Base-by-base conservation (phyloP, 2,888 invertebrate species). In the Rotaria socialis region DNA sequence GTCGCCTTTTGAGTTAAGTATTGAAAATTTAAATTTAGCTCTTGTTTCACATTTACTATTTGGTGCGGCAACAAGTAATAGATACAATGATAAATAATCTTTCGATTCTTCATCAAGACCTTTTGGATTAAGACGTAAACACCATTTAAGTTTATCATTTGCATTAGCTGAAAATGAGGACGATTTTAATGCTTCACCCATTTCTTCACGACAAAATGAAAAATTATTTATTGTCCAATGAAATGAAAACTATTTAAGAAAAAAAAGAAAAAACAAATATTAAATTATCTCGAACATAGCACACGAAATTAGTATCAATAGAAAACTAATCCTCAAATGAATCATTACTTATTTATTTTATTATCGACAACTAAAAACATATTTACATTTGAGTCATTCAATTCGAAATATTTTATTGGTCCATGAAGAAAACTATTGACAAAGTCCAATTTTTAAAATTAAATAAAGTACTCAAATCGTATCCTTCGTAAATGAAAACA, bases 201-300 rank as follows among this genome's bases (percentile, higher is more conserved):
- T 99, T 93, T 99, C 99, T 93, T 99, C 99, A 90, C 98, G 95
- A 93, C 99, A 99, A 93, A 99, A 99, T 93, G 97, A 97, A 93
- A 99, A 99, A 94, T 99, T 99, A 93, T 98, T 98, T 93, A 99
- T 99, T 92, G 99, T 99, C 99, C 99, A 99, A 96, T 99, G 98
- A 93, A 99, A 99, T 93, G 97, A 97, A 94, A 99, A 99, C 93
- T 99, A 99, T 90, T 98, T 4, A 35, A 67, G 35, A 67, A 1
- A 56, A 35, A 67, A 67, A 67, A 19, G 19, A 2, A 35, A 27
- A 41, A 27, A 1, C 1, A 67, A 4, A 55, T 52, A 14, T 52
- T 52, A 52, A 52, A 14, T 52, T 16, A 52, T 52, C 14, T 52
- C 16, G 14, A 55, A 55, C 7, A 55, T 5, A 55, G 22, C 0